Percentiles rank a stretch among this genome's conserved stretches.
Conservation (phyloP, 1,140 invertebrate genomes). For the Drosophila ohnishii region DNA sequence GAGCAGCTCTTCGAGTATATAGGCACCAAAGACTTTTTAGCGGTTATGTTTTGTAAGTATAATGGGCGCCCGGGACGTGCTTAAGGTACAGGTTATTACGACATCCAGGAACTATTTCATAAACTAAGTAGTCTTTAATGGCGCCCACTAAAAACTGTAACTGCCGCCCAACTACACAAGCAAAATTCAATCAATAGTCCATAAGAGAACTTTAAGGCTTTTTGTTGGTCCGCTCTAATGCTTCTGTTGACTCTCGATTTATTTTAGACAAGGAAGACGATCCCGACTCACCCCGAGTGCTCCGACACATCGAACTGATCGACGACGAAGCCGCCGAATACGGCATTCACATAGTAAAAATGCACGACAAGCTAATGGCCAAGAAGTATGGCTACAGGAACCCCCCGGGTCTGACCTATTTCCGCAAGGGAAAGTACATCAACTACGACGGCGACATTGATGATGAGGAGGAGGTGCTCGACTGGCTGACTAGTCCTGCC, state of each 20-base stretch:
- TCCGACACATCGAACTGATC: slow-evolving; percentile 94
- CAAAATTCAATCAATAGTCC: slow-evolving; percentile 32
- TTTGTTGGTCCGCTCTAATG: not conserved
- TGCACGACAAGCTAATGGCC: slow-evolving; percentile 94
- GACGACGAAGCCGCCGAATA: slow-evolving; percentile 96
- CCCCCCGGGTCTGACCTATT: slow-evolving; percentile 95
- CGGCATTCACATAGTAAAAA: slow-evolving; percentile 95
- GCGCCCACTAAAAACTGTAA: slow-evolving; percentile 83
- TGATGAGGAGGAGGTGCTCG: slow-evolving; percentile 96
- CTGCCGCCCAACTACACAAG: slow-evolving; percentile 59
- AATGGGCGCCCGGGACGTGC: not conserved
- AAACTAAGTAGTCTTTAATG: slow-evolving; percentile 14
- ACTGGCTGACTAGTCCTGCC: slow-evolving; percentile 96
- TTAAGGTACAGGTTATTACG: slow-evolving; percentile 60
- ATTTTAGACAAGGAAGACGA: slow-evolving; percentile 92
- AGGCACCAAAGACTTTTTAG: slow-evolving; percentile 95
- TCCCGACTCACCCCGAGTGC: slow-evolving; percentile 88
- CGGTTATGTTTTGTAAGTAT: slow-evolving; percentile 96
- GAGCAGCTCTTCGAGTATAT: slow-evolving; percentile 93
- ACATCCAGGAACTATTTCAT: slow-evolving; percentile 26
- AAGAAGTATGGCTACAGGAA: slow-evolving; percentile 96
- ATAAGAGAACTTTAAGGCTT: not conserved
- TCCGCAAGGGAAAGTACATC: slow-evolving; percentile 94
- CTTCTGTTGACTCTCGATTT: not conserved
- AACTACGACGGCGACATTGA: slow-evolving; percentile 97